Base-by-base conservation (phyloP, 1,140 invertebrate species). In the Heliconius eleuchia region DNA sequence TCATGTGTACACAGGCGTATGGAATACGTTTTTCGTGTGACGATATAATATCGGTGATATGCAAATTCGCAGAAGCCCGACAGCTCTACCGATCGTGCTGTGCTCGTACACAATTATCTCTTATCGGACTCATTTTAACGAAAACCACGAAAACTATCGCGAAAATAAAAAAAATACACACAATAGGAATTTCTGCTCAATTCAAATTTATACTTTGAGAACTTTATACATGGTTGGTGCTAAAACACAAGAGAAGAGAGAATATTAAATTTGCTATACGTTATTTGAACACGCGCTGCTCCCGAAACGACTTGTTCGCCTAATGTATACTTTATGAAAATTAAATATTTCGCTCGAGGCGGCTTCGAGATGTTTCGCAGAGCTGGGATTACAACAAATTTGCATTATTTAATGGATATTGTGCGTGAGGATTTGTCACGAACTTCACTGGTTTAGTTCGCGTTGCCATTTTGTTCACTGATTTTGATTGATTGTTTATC, bases 11-110 rank as follows among this genome's bases (percentile, higher is more conserved):
- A 92, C 89, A 93, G 91, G 88, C 92, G 92, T 93, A 93, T 92
- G 92, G 92, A 91, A 94, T 93, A 94, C 92, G 92, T 93, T 94
- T 94, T 94, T 94, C 92, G 91, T 88, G 90, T 93, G 92, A 93
- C 91, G 92, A 92, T 94, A 94, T 94, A 92, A 94, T 94, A 94
- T 94, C 84, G 92, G 92, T 92, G 92, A 93, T 93, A 94, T 94
- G 92, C 92, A 93, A 93, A 94, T 93, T 92, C 86, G 85, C 85
- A 30, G 27, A 30, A 27, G 60, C 60, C 60, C 88, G 87, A 88
- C 90, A 85, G 79, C 82, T 86, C 83, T 79, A 88, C 89, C 88
- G 89, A 89, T 88, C 80, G 42, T 46, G 4, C 42, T 46, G 42
- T 84, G 75, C 79, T 73, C 75, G 84, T 84, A 83, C 83, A 85